A percentile compares a stretch with the other conserved stretches of the same genome.
phyloP scores from a whole-genome alignment of 2,797 vertebrate species.

The Betta splendens region DNA sequence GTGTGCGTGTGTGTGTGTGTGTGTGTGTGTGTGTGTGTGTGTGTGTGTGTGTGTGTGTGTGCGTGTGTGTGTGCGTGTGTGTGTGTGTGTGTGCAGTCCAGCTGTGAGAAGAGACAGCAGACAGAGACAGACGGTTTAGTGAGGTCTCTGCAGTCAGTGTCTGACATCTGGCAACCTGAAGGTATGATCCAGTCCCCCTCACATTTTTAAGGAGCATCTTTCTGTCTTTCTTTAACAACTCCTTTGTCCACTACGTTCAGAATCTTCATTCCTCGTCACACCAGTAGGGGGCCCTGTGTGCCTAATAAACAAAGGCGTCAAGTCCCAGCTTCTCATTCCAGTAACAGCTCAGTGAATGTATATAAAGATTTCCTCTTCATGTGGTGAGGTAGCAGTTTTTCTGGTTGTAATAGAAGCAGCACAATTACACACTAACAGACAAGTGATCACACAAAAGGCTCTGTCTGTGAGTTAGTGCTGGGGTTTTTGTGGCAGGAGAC shows the following conservation, averaged over 20 bases:
- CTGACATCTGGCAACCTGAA: constrained; percentile 58
- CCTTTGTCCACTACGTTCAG: constrained; percentile 8
- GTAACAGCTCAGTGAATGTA: constrained; percentile 12
- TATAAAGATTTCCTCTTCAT: constrained; percentile 36
- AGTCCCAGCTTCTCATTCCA: not conserved
- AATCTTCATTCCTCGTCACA: constrained; percentile 22
- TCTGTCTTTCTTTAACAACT: constrained; percentile 11
- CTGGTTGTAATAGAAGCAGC: constrained; percentile 29
- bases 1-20: too few species aligned
- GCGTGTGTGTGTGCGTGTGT: constrained; percentile 23
- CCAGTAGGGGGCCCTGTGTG: constrained; percentile 78
- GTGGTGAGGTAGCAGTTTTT: constrained; percentile 30
- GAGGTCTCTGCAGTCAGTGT: constrained; percentile 37
- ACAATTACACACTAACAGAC: constrained; percentile 43
- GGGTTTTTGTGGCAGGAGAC: constrained; percentile 51
- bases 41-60: too few species aligned
- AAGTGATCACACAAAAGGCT: constrained; percentile 31
- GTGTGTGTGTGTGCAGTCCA: constrained; percentile 36
- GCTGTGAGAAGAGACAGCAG: constrained; percentile 47
- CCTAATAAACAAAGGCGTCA: constrained; percentile 60
- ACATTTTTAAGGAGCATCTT: constrained; percentile 38
- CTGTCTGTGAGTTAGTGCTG: constrained; percentile 36
- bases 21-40: too few species aligned
- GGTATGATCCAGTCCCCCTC: constrained; percentile 61
- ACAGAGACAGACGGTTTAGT: constrained; percentile 15